phyloP scores from a whole-genome alignment of 2,113 vertebrate species.

The Lepus americanus region DNA sequence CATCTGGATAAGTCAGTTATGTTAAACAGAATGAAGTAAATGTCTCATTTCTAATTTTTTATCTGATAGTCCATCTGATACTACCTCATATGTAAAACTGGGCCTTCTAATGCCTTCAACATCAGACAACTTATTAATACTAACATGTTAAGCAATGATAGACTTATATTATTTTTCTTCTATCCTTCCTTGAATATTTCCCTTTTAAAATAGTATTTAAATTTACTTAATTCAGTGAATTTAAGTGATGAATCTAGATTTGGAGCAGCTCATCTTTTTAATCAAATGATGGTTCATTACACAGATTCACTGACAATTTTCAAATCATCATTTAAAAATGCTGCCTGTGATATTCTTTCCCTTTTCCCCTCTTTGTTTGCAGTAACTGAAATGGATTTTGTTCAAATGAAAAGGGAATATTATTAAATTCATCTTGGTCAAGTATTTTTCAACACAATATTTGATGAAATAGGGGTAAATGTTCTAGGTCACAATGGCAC shows the following conservation, averaged over 20 bases:
- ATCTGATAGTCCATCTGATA: not conserved
- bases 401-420: not conserved
- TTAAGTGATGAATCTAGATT: slow-evolving; percentile 56
- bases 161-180: slow-evolving; percentile 59
- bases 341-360: not conserved
- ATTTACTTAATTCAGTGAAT: slow-evolving; percentile 39
- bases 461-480: not conserved
- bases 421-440: slow-evolving; percentile 3
- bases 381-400: not conserved
- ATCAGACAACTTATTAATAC: slow-evolving; percentile 41
- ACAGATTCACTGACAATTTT: slow-evolving; percentile 61
- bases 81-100: not conserved
- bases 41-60: slow-evolving; percentile 51
- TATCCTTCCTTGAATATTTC: slow-evolving; percentile 21
- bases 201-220: slow-evolving; percentile 41
- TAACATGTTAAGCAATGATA: slow-evolving; percentile 56
- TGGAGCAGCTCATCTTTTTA: slow-evolving; percentile 55
- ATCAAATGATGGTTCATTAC: slow-evolving; percentile 47
- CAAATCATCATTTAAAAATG: slow-evolving; percentile 55
- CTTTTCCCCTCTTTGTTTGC: not conserved
- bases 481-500: not conserved
- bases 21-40: slow-evolving; percentile 22
- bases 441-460: slow-evolving; percentile 24
- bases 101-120: slow-evolving; percentile 25
- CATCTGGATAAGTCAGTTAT: not conserved